Conservation (phyloP, 2,888 invertebrate genomes). For the Drosophila pseudotalamancana region DNA sequence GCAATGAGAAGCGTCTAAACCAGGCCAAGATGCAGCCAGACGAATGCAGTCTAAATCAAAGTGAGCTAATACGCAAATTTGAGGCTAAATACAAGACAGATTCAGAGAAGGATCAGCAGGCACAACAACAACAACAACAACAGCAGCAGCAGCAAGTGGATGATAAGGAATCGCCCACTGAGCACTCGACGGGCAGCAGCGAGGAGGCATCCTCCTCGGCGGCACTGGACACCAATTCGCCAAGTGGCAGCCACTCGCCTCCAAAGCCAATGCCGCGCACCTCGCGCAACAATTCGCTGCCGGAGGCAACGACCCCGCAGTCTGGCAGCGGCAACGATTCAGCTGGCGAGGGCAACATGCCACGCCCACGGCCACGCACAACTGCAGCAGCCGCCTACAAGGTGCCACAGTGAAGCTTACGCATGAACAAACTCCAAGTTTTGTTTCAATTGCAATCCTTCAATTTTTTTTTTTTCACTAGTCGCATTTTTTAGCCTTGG, state of each 20-base stretch:
- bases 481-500: slow-evolving; percentile 2
- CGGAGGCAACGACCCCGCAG: slow-evolving; percentile 84
- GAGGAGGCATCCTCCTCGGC: slow-evolving; percentile 79
- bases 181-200: slow-evolving; percentile 82
- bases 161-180: slow-evolving; percentile 82
- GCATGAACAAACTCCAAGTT: neutral
- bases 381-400: slow-evolving; percentile 90
- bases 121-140: neutral
- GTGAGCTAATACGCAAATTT: slow-evolving; percentile 87
- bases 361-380: slow-evolving; percentile 89
- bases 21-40: slow-evolving; percentile 83
- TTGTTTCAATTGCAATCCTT: no score
- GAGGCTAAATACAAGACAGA: slow-evolving; percentile 85
- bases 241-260: slow-evolving; percentile 84
- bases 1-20: slow-evolving; percentile 38
- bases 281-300: slow-evolving; percentile 89
- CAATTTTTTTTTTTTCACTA: neutral
- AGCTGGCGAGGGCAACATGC: slow-evolving; percentile 61
- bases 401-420: slow-evolving; percentile 85
- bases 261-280: slow-evolving; percentile 93
- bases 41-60: slow-evolving; percentile 45
- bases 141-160: slow-evolving; percentile 60
- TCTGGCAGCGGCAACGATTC: slow-evolving; percentile 81
- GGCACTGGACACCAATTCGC: slow-evolving; percentile 61
- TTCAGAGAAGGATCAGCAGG: slow-evolving; percentile 74